Conservation (phyloP, 2,888 invertebrate species). For the Junonia oenone region DNA sequence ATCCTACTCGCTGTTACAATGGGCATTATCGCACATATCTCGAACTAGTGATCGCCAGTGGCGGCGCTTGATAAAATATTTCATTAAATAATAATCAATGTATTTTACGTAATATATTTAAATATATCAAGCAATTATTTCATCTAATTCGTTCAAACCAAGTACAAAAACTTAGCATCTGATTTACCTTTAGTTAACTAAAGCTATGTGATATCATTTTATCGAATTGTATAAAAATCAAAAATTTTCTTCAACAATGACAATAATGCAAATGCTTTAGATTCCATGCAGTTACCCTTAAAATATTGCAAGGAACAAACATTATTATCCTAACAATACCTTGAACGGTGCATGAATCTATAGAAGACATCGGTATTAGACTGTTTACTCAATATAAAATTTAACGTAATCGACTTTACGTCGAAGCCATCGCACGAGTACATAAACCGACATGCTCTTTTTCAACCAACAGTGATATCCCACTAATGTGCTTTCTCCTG, state of each 20-base stretch:
- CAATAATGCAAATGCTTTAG: not conserved
- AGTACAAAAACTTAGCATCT: too few relatives aligned
- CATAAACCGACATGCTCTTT: constrained; percentile 66
- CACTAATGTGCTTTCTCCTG: constrained; percentile 74
- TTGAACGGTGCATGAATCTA: constrained; percentile 27
- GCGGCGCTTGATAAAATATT: not conserved
- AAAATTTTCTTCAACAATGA: not conserved
- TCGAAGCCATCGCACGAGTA: constrained; percentile 52
- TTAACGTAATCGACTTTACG: constrained; percentile 63
- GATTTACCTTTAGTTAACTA: too few relatives aligned
- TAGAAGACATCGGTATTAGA: constrained; percentile 48
- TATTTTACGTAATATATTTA: too few relatives aligned
- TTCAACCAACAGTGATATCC: constrained; percentile 69
- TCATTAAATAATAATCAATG: too few relatives aligned
- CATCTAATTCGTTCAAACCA: too few relatives aligned
- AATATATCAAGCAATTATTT: too few relatives aligned
- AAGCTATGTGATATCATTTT: too few relatives aligned
- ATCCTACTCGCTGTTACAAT: constrained; percentile 29
- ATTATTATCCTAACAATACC: constrained; percentile 10
- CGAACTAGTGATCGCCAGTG: not conserved
- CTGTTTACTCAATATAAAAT: constrained; percentile 67
- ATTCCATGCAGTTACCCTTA: not conserved
- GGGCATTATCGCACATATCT: constrained; percentile 24
- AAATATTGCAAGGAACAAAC: constrained; percentile 3
- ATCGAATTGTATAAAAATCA: too few relatives aligned